Evolutionary conservation across 2,888 invertebrate species (phyloP).

Genomic region (Drosophila yooni): DNA sequence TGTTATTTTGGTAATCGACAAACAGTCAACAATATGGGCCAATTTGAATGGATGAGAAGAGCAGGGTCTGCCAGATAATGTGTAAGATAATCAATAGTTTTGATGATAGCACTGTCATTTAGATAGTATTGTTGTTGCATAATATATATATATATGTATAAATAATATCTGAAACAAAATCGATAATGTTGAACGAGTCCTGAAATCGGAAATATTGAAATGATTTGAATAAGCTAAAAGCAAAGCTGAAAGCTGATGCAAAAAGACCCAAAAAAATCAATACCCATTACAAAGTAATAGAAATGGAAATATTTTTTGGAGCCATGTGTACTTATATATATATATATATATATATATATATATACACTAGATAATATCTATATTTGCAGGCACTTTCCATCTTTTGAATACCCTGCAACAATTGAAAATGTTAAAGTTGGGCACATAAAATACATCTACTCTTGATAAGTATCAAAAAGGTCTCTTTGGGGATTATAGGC

Average conservation of each 20-base stretch:
- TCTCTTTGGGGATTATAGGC: neutral
- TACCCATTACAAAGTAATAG: slow-evolving; percentile 6
- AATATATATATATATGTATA: neutral
- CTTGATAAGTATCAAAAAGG: neutral
- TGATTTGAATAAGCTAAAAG: neutral
- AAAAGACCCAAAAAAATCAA: neutral
- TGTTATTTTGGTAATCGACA: neutral
- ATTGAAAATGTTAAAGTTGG: too few species aligned
- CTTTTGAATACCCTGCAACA: neutral
- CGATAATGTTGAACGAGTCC: neutral
- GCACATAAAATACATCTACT: neutral
- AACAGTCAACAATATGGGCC: neutral
- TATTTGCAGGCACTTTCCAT: neutral
- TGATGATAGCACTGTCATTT: slow-evolving; percentile 10
- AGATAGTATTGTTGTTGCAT: neutral
- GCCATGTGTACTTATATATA: neutral
- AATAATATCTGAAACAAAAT: neutral
- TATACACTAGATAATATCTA: neutral
- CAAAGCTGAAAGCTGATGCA: neutral
- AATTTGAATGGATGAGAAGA: slow-evolving; percentile 1
- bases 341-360: neutral
- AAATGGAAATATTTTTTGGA: neutral
- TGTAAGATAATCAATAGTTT: slow-evolving; percentile 17
- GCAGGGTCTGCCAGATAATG: neutral
- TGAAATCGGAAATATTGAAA: slow-evolving; percentile 2